phyloP scores from a whole-genome alignment of 2,888 invertebrate species.

The Drosophila borborema region DNA sequence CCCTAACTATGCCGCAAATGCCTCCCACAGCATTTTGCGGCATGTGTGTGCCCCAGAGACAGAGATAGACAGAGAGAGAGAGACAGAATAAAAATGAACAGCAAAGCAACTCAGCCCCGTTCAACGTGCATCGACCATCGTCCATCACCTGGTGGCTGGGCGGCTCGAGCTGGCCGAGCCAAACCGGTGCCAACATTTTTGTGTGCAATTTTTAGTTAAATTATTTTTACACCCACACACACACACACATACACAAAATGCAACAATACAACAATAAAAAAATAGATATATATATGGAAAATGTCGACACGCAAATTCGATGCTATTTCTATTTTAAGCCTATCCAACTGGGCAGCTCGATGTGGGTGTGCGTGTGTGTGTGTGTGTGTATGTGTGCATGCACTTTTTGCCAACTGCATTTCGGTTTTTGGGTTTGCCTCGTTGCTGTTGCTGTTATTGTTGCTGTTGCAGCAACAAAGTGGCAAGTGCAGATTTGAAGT shows the following conservation, averaged over 20 bases:
- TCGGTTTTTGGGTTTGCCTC: conserved; percentile 20
- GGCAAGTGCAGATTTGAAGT: conserved; percentile 84
- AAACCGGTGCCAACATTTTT: conserved; percentile 71
- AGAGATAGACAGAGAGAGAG: not conserved
- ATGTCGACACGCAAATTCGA: conserved; percentile 57
- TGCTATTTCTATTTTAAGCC: conserved; percentile 61
- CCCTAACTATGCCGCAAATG: conserved; percentile 47
- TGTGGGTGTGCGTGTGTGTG: conserved; percentile 13
- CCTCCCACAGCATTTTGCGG: conserved; percentile 73
- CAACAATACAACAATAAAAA: not conserved
- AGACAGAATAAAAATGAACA: conserved; percentile 11
- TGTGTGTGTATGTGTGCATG: conserved; percentile 20
- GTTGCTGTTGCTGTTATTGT: not conserved
- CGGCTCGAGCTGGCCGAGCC: conserved; percentile 25
- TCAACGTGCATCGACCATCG: not conserved
- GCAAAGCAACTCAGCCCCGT: not conserved
- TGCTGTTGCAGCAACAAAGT: conserved; percentile 63
- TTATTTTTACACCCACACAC: conserved; percentile 71
- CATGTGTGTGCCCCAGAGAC: conserved; percentile 46
- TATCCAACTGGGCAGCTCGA: conserved; percentile 23
- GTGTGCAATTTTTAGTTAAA: conserved; percentile 79
- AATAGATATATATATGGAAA: conserved; percentile 8
- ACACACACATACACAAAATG: conserved; percentile 8
- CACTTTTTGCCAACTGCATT: conserved; percentile 54
- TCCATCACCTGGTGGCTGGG: conserved; percentile 4